A percentile compares a stretch with the other conserved stretches of the same genome.
Evolutionary conservation across 2,797 vertebrate species (phyloP).

Genomic region (Cercopithecus mitis): DNA sequence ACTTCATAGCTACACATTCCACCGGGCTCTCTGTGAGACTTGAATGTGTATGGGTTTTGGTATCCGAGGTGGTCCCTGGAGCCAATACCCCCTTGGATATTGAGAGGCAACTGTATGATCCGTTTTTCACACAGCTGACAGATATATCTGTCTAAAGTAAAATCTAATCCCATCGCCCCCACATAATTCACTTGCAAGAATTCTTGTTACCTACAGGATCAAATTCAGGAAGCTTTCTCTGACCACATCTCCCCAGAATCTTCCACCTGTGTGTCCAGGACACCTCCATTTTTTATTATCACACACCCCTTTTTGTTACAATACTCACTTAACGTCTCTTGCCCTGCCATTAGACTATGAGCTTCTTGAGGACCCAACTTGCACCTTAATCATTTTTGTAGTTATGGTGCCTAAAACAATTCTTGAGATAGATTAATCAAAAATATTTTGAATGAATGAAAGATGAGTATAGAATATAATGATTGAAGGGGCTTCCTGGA

Average conservation of each 20-base stretch:
- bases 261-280: not conserved
- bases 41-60: not conserved
- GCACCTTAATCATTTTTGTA: not conserved
- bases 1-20: not conserved
- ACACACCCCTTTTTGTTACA: not conserved
- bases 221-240: not conserved
- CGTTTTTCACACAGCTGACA: not conserved
- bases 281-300: not conserved
- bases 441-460: not conserved
- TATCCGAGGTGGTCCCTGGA: not conserved
- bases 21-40: not conserved
- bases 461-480: not conserved
- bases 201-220: not conserved
- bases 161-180: not conserved
- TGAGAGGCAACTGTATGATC: not conserved
- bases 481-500: not conserved
- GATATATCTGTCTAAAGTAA: not conserved
- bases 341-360: not conserved
- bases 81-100: not conserved
- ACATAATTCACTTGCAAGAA: not conserved
- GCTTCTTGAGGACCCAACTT: not conserved
- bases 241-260: not conserved
- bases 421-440: not conserved
- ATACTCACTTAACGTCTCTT: not conserved
- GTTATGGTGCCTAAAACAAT: not conserved